Evolutionary conservation across 2,113 vertebrate genomes (phyloP).

Genomic region (Otolemur garnettii): DNA sequence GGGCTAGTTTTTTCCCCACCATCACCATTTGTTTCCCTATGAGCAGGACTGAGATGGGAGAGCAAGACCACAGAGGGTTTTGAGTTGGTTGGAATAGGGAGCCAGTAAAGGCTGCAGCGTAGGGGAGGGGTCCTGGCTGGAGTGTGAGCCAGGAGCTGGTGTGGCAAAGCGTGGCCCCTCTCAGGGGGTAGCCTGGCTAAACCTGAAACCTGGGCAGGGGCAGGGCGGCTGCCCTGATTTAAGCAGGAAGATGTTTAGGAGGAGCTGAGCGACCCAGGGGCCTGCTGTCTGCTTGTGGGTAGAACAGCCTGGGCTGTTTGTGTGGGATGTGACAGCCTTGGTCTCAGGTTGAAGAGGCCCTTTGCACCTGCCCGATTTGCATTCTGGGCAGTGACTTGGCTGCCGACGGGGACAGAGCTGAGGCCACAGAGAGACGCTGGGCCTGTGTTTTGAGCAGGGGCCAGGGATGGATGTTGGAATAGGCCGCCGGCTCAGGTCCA

Average conservation of each 20-base stretch:
- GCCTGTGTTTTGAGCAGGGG: slow-evolving; percentile 89
- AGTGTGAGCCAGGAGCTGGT: neutral
- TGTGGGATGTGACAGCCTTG: neutral
- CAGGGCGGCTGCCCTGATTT: neutral
- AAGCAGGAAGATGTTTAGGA: neutral
- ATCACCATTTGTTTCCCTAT: neutral
- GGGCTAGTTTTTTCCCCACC: too few relatives aligned
- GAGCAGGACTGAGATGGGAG: neutral
- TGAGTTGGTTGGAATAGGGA: neutral
- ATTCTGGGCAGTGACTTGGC: slow-evolving; percentile 86
- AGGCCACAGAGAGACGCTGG: slow-evolving; percentile 82
- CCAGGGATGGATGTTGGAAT: slow-evolving; percentile 90
- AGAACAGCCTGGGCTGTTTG: neutral
- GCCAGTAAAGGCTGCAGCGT: neutral
- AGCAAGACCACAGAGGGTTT: neutral
- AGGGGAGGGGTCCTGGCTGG: neutral
- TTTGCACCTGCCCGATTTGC: slow-evolving; percentile 87
- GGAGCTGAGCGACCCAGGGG: neutral
- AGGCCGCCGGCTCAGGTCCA: slow-evolving; percentile 87
- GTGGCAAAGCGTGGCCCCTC: neutral
- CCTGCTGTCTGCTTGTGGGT: rapidly evolving
- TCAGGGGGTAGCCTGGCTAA: neutral
- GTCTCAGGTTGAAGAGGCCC: slow-evolving; percentile 43
- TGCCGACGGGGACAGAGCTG: slow-evolving; percentile 63
- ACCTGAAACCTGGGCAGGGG: neutral